Evolutionary conservation across 1,140 invertebrate species (phyloP).

Genomic region (Leptestheria dahalacensis): DNA sequence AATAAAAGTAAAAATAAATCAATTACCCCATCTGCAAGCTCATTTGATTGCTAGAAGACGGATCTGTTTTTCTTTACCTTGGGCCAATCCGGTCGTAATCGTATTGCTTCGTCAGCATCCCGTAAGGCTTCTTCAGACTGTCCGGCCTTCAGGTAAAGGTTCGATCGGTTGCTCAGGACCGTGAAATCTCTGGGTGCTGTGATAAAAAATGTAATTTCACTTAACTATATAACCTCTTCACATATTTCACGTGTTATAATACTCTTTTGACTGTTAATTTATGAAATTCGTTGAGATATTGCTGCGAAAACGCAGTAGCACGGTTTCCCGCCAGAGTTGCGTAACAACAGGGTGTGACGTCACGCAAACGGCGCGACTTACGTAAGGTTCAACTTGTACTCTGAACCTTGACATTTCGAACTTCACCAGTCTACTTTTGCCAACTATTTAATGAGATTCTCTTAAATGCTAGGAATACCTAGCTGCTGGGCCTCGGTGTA

Average conservation of each 20-base stretch:
- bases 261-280: too few species aligned
- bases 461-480: constrained; percentile 32
- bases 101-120: constrained; percentile 49
- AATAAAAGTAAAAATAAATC: background rate
- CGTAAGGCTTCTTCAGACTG: constrained; percentile 46
- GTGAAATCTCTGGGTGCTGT: constrained; percentile 50
- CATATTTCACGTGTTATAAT: too few species aligned
- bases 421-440: background rate
- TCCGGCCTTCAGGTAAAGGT: constrained; percentile 44
- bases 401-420: too few species aligned
- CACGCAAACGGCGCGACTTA: too few species aligned
- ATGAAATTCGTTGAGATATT: too few species aligned
- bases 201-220: constrained; percentile 24
- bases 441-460: background rate
- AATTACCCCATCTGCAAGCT: too few species aligned
- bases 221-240: too few species aligned
- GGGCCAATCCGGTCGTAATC: constrained; percentile 49
- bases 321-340: too few species aligned
- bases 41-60: too few species aligned
- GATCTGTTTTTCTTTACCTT: constrained; percentile 46
- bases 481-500: constrained; percentile 43
- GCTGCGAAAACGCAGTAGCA: too few species aligned
- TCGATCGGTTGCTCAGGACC: constrained; percentile 47
- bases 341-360: too few species aligned
- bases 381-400: too few species aligned